Evolutionary conservation across 2,888 invertebrate species (phyloP), one percentile per base, ranked within the genome.

Genomic region (Pachydiplax longipennis): DNA sequence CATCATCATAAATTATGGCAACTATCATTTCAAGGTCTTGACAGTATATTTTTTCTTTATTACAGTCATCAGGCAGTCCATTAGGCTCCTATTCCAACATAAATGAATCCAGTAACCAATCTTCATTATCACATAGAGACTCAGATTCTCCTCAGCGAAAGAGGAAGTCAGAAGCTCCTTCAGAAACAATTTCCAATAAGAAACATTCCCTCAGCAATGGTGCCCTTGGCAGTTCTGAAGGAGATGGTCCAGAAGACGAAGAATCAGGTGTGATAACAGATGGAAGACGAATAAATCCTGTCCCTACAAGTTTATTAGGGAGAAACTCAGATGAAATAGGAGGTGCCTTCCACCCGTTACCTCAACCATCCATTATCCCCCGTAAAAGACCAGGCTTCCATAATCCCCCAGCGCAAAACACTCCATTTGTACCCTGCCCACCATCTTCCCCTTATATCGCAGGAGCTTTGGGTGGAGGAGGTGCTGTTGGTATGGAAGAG

Each of bases 401-500:
- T 93, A 97, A 97, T 93, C 97, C 97, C 61, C 97, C 98, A 35
- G 97, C 97, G 92, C 97, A 98, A 93, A 97, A 98, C 94, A 97
- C 97, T 91, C 97, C 98, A 73, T 98, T 98, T 93, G 97, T 97
- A 92, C 97, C 97, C 91, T 97, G 97, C 93, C 96, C 96, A 92
- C 97, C 96, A 91, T 96, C 96, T 92, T 96, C 97, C 93, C 95
- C 97, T 92, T 81, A 90, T 53, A 58, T 90, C 40, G 91, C 81
- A 61, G 91, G 31, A 31, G 90, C 53, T 80, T 90, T 65, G 73
- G 87, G 44, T 81, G 91, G 22, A 80, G 91, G 31, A 81, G 91
- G 91, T 81, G 81, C 81, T 53, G 65, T 81, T 15, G 90, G 58
- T 25, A 91, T 90, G 91, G 90, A 91, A 80, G 91, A 90, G 31